A percentile compares a stretch with the other conserved stretches of the same genome.
phyloP scores from a whole-genome alignment of 2,888 invertebrate species.

The Fissipunctia ypsillon region DNA sequence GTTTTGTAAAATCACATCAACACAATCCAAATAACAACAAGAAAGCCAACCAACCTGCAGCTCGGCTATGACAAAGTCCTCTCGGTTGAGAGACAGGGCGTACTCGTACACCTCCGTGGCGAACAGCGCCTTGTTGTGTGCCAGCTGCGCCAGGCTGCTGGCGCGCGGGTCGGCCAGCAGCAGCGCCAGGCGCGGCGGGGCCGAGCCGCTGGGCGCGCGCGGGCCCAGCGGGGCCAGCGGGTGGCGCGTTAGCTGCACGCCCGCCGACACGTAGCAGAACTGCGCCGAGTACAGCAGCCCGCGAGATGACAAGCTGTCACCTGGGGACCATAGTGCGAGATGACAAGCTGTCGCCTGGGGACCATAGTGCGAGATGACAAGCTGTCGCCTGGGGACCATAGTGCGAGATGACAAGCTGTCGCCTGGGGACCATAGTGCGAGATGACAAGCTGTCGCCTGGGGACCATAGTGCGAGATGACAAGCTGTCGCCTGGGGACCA shows the following conservation, averaged over 20 bases:
- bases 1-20: neutral
- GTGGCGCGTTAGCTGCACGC: slow-evolving; percentile 90
- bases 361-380: too few species aligned
- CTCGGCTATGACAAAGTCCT: slow-evolving; percentile 93
- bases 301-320: slow-evolving; percentile 91
- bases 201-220: slow-evolving; percentile 70
- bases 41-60: slow-evolving; percentile 90
- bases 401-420: too few species aligned
- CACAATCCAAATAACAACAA: neutral
- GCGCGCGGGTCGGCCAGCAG: slow-evolving; percentile 94
- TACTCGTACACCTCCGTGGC: slow-evolving; percentile 99
- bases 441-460: too few species aligned
- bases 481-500: too few species aligned
- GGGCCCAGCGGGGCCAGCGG: slow-evolving; percentile 77
- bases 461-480: too few species aligned
- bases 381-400: too few species aligned
- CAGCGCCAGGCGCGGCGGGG: slow-evolving; percentile 93
- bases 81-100: slow-evolving; percentile 94
- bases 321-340: slow-evolving; percentile 84
- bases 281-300: slow-evolving; percentile 38
- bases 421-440: too few species aligned
- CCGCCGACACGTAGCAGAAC: slow-evolving; percentile 92
- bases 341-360: too few species aligned
- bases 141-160: slow-evolving; percentile 92
- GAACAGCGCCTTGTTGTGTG: slow-evolving; percentile 96